Evolutionary conservation across 2,888 invertebrate genomes (phyloP).

Genomic region (Meloe dianella): DNA sequence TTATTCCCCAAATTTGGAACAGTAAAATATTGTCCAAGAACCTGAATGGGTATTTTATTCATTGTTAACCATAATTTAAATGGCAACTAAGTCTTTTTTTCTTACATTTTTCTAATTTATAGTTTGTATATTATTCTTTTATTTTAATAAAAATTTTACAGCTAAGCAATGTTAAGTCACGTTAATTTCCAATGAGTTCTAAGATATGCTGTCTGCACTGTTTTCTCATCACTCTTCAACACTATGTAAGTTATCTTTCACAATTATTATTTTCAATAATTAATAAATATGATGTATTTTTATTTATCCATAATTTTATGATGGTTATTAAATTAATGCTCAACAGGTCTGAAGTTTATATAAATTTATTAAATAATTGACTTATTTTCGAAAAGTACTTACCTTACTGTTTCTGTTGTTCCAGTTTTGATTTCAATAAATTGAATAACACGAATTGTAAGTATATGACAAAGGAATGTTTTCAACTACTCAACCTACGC

Average conservation of each 20-base stretch:
- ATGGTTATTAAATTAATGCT: conserved; percentile 38
- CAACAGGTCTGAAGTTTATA: conserved; percentile 44
- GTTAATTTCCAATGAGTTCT: background rate
- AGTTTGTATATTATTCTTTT: conserved; percentile 1
- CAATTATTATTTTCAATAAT: conserved; percentile 11
- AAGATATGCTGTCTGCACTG: background rate
- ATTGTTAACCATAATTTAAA: conserved; percentile 21
- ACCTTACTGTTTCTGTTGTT: conserved; percentile 11
- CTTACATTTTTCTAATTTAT: background rate
- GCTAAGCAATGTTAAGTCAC: background rate
- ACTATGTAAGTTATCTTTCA: background rate
- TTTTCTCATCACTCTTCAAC: background rate
- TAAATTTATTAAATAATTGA: background rate
- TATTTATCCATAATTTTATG: conserved; percentile 34
- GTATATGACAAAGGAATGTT: too few species aligned
- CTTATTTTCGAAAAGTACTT: background rate
- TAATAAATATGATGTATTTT: conserved; percentile 33
- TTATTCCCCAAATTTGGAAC: conserved; percentile 12
- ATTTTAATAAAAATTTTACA: conserved; percentile 11
- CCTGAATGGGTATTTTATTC: conserved; percentile 18
- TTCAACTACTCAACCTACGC: too few species aligned
- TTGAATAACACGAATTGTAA: background rate
- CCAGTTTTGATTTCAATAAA: background rate
- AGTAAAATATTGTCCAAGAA: conserved; percentile 32
- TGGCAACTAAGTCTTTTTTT: background rate